A percentile compares a stretch with the other conserved stretches of the same genome.
Evolutionary conservation across 2,888 invertebrate genomes (phyloP).

Genomic region (Pseudococcus jackbeardsleyi): DNA sequence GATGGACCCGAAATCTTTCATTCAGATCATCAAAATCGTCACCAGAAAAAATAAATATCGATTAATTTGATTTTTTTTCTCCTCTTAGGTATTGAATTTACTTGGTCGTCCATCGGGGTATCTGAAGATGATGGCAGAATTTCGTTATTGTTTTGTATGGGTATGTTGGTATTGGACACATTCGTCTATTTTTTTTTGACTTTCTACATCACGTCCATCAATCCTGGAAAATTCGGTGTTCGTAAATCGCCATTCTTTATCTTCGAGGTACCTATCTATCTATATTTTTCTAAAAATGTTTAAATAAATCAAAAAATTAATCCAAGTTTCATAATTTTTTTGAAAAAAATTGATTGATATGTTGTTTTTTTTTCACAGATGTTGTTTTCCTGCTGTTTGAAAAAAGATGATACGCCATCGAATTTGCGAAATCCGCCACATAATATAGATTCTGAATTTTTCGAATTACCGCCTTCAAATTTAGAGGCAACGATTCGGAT

Average conservation of each 20-base stretch:
- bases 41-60: not conserved
- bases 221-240: constrained; percentile 56
- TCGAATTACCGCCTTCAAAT: constrained; percentile 67
- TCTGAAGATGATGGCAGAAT: not conserved
- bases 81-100: constrained; percentile 6
- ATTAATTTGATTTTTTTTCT: not conserved
- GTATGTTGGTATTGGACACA: constrained; percentile 50
- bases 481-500: constrained; percentile 70
- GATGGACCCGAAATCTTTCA: not conserved
- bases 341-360: not conserved
- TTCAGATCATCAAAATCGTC: not conserved
- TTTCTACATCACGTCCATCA: constrained; percentile 37
- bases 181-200: constrained; percentile 30
- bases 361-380: not conserved
- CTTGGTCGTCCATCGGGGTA: not conserved
- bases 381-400: not conserved
- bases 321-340: not conserved
- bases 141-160: not conserved
- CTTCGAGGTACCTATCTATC: constrained; percentile 3
- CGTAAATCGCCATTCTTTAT: constrained; percentile 54
- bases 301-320: not conserved
- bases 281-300: too few relatives aligned
- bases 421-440: not conserved
- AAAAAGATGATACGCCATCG: not conserved
- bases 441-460: not conserved